Conservation (phyloP, 2,113 vertebrate species). For the Pseudorasbora parva region DNA sequence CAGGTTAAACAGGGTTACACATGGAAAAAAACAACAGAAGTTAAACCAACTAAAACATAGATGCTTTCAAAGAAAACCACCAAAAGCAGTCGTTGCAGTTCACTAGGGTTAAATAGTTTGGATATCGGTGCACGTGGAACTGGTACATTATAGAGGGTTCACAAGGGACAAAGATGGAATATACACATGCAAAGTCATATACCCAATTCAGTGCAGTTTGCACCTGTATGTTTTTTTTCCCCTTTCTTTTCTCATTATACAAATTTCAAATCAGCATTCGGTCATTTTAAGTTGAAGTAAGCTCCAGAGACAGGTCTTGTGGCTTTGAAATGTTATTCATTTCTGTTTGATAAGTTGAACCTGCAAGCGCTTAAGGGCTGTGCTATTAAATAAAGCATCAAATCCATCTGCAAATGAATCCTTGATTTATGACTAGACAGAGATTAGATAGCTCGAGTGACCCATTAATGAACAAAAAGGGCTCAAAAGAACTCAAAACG, state of each 20-base stretch:
- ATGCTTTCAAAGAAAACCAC: constrained; percentile 72
- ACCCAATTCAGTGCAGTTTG: constrained; percentile 3
- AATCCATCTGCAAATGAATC: neutral
- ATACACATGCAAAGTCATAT: constrained; percentile 29
- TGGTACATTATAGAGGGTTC: constrained; percentile 18
- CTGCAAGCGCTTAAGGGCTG: neutral
- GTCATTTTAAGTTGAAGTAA: neutral
- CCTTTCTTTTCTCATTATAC: neutral
- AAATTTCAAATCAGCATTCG: constrained; percentile 24
- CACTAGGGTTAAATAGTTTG: constrained; percentile 32
- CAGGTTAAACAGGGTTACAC: constrained; percentile 50
- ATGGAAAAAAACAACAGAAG: constrained; percentile 72
- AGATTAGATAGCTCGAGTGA: neutral
- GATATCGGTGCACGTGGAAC: neutral
- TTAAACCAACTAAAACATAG: constrained; percentile 65
- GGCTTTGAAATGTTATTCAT: neutral
- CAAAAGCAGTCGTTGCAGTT: constrained; percentile 30
- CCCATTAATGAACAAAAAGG: constrained; percentile 17
- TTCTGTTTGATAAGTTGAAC: neutral
- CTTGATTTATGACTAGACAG: neutral
- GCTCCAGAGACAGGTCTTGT: neutral
- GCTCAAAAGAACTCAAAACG: constrained; percentile 30
- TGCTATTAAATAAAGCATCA: neutral
- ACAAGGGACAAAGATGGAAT: constrained; percentile 16
- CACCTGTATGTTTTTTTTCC: neutral